A percentile compares a stretch with the other conserved stretches of the same genome.
phyloP scores from a whole-genome alignment of 2,113 vertebrate genomes.

The Gallinago jamesoni region DNA sequence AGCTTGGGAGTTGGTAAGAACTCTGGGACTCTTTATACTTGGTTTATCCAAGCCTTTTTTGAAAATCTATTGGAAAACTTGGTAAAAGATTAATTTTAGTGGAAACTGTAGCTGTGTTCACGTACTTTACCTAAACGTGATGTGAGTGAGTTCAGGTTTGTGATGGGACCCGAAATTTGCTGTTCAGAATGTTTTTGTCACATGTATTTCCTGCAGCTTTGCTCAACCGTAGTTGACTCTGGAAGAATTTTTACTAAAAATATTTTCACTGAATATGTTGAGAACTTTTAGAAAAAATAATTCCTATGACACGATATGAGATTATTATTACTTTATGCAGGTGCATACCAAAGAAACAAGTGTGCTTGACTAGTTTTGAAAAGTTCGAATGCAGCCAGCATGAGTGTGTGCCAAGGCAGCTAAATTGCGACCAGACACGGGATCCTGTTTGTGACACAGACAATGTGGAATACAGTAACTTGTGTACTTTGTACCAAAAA shows the following conservation, averaged over 20 bases:
- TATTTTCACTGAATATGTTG: background rate
- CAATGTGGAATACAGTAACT: conserved; percentile 82
- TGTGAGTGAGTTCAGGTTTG: background rate
- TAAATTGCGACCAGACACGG: conserved; percentile 81
- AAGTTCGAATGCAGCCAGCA: conserved; percentile 86
- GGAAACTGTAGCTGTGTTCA: background rate
- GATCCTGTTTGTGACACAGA: conserved; percentile 93
- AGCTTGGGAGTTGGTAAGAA: background rate
- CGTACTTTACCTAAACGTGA: background rate
- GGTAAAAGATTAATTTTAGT: background rate
- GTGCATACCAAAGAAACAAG: conserved; percentile 86
- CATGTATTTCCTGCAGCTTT: background rate
- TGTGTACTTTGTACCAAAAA: conserved; percentile 88
- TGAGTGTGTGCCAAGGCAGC: conserved; percentile 85
- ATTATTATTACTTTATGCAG: conserved; percentile 69
- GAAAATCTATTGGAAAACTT: background rate
- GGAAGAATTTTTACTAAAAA: background rate
- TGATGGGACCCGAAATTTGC: background rate
- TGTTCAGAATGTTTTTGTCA: background rate
- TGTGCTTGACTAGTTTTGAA: conserved; percentile 88
- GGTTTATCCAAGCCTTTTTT: background rate
- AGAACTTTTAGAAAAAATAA: background rate
- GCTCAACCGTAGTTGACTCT: background rate
- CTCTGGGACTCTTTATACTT: too few relatives aligned
- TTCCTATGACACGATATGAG: background rate